Evolutionary conservation across 2,797 vertebrate species (phyloP), one percentile per base, ranked within the genome.

Genomic region (Rhabdophis nuchalis): DNA sequence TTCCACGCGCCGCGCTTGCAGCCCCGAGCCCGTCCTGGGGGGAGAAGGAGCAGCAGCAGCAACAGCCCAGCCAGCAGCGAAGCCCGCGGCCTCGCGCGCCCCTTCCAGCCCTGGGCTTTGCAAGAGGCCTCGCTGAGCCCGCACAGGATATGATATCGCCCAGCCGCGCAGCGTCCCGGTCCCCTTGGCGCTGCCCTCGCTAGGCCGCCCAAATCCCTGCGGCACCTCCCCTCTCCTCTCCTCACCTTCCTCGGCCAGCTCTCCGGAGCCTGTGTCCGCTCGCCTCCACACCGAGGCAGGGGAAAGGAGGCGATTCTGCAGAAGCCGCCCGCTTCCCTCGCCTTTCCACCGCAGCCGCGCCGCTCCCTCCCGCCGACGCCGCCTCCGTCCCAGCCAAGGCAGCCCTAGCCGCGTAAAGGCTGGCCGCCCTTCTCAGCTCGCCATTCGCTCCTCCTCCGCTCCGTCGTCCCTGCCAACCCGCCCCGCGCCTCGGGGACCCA

Each of bases 81-180:
- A 60, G 89, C 77, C 90, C 92, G 20, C 89, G 77, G 91, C 93
- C 93, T 92, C 50, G 32, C 85, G 64, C 94, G 27, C 29, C 91
- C 91, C 94, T 92, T 93, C 93, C 95, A 32, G 88, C 95, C 93
- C 92, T 93, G 89, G 93, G 92, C 92, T 82, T 82, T 88, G 93
- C 94, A 90, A 92, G 93, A 93, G 93, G 94, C 93, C 90, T 41
- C 46, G 57, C 25, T 82, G 85, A 60, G 36, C 85, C 85, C 90
- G 90, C 94, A 50, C 93, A 6, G 18, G 90, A 91, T 91, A 85
- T 95, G 90, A 91, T 91, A 86, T 95, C 96, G 94, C 95, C 23
- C 88, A 36, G 23, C n/a, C n/a, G 14, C 20, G 46, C 86, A 4
- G 89, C 29, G 85, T 86, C 50, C 25, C 27, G 36, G 32, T 88